Evolutionary conservation across 2,797 vertebrate species (phyloP).

Genomic region (Crocidura indochinensis): DNA sequence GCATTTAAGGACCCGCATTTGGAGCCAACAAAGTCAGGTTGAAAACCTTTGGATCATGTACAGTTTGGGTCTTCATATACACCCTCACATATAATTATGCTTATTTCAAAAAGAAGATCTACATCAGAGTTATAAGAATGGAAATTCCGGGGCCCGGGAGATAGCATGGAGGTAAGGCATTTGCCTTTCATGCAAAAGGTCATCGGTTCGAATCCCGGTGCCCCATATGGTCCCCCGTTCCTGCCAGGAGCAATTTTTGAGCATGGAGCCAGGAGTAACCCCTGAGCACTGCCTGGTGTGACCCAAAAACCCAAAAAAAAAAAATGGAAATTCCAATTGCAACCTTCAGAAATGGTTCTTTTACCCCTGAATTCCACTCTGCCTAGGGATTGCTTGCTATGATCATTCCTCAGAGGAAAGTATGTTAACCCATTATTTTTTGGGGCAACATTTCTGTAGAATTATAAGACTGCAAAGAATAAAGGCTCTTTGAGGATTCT

Average conservation of each 20-base stretch:
- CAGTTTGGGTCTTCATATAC: not conserved
- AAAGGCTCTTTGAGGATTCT: not conserved
- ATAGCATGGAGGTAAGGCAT: too few species aligned
- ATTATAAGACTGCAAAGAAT: not conserved
- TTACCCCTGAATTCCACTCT: too few species aligned
- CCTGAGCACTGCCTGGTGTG: too few species aligned
- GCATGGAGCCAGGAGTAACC: too few species aligned
- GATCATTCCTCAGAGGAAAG: not conserved
- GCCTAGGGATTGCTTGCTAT: not conserved
- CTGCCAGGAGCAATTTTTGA: too few species aligned
- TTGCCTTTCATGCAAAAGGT: too few species aligned
- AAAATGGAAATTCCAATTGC: too few species aligned
- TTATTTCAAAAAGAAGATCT: not conserved
- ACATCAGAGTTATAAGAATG: not conserved
- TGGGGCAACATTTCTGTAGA: not conserved
- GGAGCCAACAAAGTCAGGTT: not conserved
- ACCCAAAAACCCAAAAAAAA: too few species aligned
- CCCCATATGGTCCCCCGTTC: too few species aligned
- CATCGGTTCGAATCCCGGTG: too few species aligned
- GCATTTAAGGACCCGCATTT: not conserved
- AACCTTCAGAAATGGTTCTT: too few species aligned
- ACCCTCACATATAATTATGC: not conserved
- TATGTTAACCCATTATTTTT: not conserved
- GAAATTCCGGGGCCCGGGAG: too few species aligned
- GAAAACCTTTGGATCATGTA: not conserved